Percentiles rank a stretch among this genome's conserved stretches.
Evolutionary conservation across 2,113 vertebrate genomes (phyloP).

Genomic region (Danio rerio): GRCz12tu NC_133192.1:7234001-7234500

Average conservation of each 20-base stretch:
- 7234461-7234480: slow-evolving; percentile 38
- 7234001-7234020: no score
- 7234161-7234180: slow-evolving; percentile 70
- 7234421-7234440: not conserved
- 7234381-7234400: not conserved
- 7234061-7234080: no score
- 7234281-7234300: slow-evolving; percentile 61
- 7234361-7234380: slow-evolving; percentile 2
- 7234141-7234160: no score
- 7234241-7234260: slow-evolving; percentile 65
- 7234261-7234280: slow-evolving; percentile 60
- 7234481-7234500: slow-evolving; percentile 35
- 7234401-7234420: not conserved
- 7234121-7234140: no score
- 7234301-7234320: slow-evolving; percentile 61
- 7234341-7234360: slow-evolving; percentile 17
- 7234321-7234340: slow-evolving; percentile 1
- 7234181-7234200: slow-evolving; percentile 56
- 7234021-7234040: no score
- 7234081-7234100: no score
- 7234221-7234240: slow-evolving; percentile 63
- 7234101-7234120: no score
- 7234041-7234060: no score
- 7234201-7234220: slow-evolving; percentile 62
- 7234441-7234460: slow-evolving; percentile 21